phyloP scores from a whole-genome alignment of 1,140 invertebrate genomes.

The Ridgeia piscesae region DNA sequence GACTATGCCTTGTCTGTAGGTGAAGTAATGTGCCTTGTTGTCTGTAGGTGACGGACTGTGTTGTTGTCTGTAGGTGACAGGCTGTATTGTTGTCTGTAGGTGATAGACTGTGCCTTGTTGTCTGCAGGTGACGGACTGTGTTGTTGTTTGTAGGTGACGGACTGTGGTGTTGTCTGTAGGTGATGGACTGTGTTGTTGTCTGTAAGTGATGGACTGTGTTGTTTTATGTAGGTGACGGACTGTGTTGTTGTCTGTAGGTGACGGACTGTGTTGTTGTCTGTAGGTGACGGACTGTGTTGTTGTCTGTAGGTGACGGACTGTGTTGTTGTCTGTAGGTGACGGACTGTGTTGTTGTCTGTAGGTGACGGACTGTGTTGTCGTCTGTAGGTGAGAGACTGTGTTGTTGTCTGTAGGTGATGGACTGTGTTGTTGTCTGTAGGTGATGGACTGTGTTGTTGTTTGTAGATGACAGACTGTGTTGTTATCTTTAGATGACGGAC shows the following conservation, averaged over 20 bases:
- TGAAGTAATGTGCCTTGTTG: too few species aligned
- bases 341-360: conserved; percentile 40
- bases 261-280: conserved; percentile 39
- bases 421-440: conserved; percentile 44
- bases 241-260: conserved; percentile 50
- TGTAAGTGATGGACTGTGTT: conserved; percentile 54
- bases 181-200: conserved; percentile 47
- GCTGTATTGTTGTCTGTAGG: conserved; percentile 44
- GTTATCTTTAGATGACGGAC: conserved; percentile 51
- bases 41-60: conserved; percentile 53
- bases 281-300: conserved; percentile 54
- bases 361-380: conserved; percentile 54
- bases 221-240: too few species aligned
- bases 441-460: conserved; percentile 48
- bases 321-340: conserved; percentile 51
- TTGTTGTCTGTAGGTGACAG: too few species aligned
- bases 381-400: too few species aligned
- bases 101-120: conserved; percentile 58
- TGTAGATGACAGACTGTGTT: conserved; percentile 54
- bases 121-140: too few species aligned
- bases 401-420: conserved; percentile 51
- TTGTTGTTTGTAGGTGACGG: conserved; percentile 52
- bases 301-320: conserved; percentile 52
- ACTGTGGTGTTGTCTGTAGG: conserved; percentile 44
- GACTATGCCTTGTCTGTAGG: conserved; percentile 58